These are phyloP conservation scores for Tetrapedia diversipes DNA, from an alignment of 2,888 invertebrate genomes.

Conservation along the genomic window DNA sequence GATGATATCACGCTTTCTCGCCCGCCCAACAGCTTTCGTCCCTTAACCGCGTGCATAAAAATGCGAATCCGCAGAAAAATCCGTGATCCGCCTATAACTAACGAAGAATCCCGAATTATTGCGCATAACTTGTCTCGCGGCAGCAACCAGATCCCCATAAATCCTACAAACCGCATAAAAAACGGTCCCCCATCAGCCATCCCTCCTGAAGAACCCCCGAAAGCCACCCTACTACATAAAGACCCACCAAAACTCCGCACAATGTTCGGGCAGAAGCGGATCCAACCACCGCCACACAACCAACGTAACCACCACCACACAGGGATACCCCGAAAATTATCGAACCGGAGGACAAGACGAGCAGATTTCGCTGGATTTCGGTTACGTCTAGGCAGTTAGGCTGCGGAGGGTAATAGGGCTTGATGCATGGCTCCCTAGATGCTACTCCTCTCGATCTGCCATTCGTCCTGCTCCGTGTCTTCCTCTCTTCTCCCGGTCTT, in stretches of 20 bases:
- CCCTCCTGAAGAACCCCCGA: too few species aligned
- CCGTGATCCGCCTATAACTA: too few species aligned
- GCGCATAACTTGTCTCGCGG: too few species aligned
- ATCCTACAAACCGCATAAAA: too few species aligned
- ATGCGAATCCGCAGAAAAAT: too few species aligned
- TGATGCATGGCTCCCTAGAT: slow-evolving; percentile 79
- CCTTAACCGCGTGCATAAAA: too few species aligned
- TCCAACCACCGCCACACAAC: not conserved
- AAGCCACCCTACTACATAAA: not conserved
- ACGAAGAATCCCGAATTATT: too few species aligned
- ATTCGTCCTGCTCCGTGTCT: slow-evolving; percentile 47
- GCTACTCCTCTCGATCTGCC: slow-evolving; percentile 65
- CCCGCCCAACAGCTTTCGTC: too few species aligned
- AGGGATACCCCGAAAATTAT: not conserved
- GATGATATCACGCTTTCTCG: too few species aligned
- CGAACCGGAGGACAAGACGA: slow-evolving; percentile 14
- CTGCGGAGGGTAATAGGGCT: slow-evolving; percentile 76
- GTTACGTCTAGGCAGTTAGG: slow-evolving; percentile 75
- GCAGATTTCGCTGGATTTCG: slow-evolving; percentile 74
- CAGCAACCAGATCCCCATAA: too few species aligned
- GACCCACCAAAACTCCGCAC: not conserved
- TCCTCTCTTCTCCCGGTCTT: slow-evolving; percentile 62
- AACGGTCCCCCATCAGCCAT: too few species aligned
- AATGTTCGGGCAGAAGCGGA: not conserved
- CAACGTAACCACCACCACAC: not conserved